These are phyloP conservation scores for Erynnis tages DNA, from an alignment of 2,888 invertebrate species.

Conservation along the genomic window DNA sequence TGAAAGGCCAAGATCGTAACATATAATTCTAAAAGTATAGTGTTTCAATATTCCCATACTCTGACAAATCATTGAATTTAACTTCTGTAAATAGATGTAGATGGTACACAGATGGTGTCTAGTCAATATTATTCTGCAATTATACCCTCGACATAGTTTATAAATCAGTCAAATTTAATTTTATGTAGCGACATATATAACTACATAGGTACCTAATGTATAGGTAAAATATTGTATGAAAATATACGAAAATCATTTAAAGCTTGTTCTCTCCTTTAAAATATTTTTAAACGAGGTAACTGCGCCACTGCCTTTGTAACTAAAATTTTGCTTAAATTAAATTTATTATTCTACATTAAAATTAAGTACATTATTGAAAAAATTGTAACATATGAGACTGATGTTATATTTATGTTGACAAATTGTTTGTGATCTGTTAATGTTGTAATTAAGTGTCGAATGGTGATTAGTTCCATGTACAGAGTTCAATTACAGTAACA, in stretches of 20 bases:
- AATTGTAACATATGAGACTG: constrained; percentile 62
- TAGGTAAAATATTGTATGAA: too few species aligned
- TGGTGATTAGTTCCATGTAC: constrained; percentile 31
- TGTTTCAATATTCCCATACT: not conserved
- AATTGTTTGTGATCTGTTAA: constrained; percentile 42
- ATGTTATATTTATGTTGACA: constrained; percentile 61
- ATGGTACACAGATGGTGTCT: constrained; percentile 32
- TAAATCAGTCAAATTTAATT: constrained; percentile 22
- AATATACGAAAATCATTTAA: too few species aligned
- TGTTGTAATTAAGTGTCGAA: constrained; percentile 31
- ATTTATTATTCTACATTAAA: constrained; percentile 13
- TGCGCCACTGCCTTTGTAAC: constrained; percentile 36
- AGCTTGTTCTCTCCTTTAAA: constrained; percentile 43
- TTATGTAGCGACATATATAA: constrained; percentile 21
- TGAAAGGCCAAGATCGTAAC: not conserved
- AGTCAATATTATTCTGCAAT: constrained; percentile 45
- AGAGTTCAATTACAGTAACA: constrained; percentile 4
- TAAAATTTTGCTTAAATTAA: constrained; percentile 34
- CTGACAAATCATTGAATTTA: constrained; percentile 20
- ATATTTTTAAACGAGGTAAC: constrained; percentile 45
- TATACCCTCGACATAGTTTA: constrained; percentile 9
- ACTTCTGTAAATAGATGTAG: constrained; percentile 32
- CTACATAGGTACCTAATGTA: too few species aligned
- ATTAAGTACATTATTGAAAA: constrained; percentile 17
- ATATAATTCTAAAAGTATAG: not conserved